phyloP scores from a whole-genome alignment of 2,797 vertebrate species.

The Etheostoma nigrum region DNA sequence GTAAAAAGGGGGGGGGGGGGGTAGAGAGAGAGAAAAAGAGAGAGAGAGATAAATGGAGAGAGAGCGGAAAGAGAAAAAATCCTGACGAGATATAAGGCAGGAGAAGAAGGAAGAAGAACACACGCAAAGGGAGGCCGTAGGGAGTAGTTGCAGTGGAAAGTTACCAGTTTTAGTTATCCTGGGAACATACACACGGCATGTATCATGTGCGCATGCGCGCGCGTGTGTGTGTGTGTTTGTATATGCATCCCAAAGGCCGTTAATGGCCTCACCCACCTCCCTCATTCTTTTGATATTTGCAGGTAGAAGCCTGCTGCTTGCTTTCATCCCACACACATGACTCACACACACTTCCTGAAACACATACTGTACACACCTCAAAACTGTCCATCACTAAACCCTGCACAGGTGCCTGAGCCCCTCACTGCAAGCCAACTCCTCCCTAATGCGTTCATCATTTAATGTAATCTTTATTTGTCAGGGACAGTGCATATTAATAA shows the following conservation, averaged over 20 bases:
- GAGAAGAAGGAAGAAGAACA: slow-evolving; percentile 11
- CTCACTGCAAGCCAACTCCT: slow-evolving; percentile 8
- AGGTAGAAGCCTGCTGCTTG: slow-evolving; percentile 69
- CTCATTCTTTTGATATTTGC: slow-evolving; percentile 19
- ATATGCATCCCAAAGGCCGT: slow-evolving; percentile 31
- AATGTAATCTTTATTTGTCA: too few relatives aligned
- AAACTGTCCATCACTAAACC: slow-evolving; percentile 60
- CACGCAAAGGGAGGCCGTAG: background rate
- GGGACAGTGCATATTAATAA: too few relatives aligned
- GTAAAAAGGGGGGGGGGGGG: slow-evolving; percentile 7
- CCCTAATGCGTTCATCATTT: slow-evolving; percentile 39
- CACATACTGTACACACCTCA: slow-evolving; percentile 27
- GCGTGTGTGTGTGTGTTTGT: slow-evolving; percentile 13
- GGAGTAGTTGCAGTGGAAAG: slow-evolving; percentile 48
- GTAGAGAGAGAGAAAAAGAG: background rate
- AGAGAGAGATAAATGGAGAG: background rate
- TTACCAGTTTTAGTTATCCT: slow-evolving; percentile 36
- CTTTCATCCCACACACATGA: slow-evolving; percentile 28
- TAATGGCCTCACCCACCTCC: slow-evolving; percentile 35
- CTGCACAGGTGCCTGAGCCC: slow-evolving; percentile 31
- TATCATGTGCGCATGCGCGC: background rate
- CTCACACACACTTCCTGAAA: slow-evolving; percentile 8
- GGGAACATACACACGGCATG: slow-evolving; percentile 25
- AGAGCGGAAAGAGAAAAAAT: background rate
- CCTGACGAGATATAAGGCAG: background rate